Conservation (phyloP, 2,888 invertebrate species). For the Anagyrus pseudococci region DNA sequence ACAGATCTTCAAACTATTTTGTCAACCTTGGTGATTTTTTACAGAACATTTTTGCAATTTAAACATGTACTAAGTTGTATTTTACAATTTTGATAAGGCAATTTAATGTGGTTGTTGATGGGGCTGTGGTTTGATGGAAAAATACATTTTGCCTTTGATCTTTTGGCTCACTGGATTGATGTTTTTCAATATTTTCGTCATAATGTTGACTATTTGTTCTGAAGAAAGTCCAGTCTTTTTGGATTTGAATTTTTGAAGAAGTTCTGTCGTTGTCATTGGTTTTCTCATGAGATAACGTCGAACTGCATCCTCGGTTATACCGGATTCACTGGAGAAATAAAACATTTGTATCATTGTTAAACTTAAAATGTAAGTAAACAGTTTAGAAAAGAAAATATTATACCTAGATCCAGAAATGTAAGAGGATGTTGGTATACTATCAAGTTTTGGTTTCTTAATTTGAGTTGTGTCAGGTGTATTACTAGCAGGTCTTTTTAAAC, state of each 20-base stretch:
- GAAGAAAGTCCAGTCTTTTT: constrained; percentile 90
- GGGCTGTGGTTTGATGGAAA: constrained; percentile 78
- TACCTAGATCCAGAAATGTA: constrained; percentile 64
- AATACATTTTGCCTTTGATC: constrained; percentile 92
- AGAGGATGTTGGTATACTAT: constrained; percentile 61
- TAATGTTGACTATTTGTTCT: constrained; percentile 89
- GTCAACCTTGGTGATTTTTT: too few relatives aligned
- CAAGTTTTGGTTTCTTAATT: constrained; percentile 66
- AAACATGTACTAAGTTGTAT: too few relatives aligned
- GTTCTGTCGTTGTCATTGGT: constrained; percentile 97
- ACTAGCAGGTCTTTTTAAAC: constrained; percentile 53
- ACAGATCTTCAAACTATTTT: too few relatives aligned
- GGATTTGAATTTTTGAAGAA: constrained; percentile 93
- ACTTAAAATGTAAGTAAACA: constrained; percentile 8
- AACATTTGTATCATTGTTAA: background rate
- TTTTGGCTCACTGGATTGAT: constrained; percentile 93
- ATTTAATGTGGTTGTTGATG: constrained; percentile 39
- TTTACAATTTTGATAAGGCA: background rate
- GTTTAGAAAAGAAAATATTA: constrained; percentile 12
- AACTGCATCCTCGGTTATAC: constrained; percentile 94
- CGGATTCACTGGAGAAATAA: constrained; percentile 73
- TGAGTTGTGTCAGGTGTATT: constrained; percentile 63
- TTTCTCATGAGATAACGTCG: constrained; percentile 93
- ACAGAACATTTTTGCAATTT: too few relatives aligned
- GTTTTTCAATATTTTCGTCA: constrained; percentile 93